Percentiles rank a stretch among this genome's conserved stretches.
Conservation (phyloP, 2,113 vertebrate genomes). For the Toxotes jaculatrix region DNA sequence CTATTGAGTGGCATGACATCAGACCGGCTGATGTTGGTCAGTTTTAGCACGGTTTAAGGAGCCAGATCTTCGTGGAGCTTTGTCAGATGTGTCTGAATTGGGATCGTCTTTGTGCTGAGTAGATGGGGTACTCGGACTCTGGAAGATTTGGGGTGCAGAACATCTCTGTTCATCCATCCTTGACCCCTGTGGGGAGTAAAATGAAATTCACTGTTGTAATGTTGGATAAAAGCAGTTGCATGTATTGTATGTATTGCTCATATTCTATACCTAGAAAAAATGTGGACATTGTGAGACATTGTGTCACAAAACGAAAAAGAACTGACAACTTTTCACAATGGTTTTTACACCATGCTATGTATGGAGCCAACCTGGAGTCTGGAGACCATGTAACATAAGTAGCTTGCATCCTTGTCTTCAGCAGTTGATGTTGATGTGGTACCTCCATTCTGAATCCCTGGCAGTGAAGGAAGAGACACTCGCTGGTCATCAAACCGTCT, state of each 20-base stretch:
- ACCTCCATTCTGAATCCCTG: constrained; percentile 83
- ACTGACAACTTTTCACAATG: background rate
- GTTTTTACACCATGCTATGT: constrained; percentile 1
- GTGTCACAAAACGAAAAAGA: background rate
- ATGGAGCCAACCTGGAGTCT: constrained; percentile 72
- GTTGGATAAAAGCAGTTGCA: background rate
- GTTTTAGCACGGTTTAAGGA: constrained; percentile 48
- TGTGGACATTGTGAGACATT: background rate
- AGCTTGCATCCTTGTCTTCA: constrained; percentile 63
- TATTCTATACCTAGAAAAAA: background rate
- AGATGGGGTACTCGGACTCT: constrained; percentile 47
- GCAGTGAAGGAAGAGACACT: constrained; percentile 81
- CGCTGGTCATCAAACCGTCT: constrained; percentile 88
- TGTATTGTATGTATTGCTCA: background rate
- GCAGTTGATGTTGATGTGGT: constrained; percentile 67
- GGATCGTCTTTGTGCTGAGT: constrained; percentile 33
- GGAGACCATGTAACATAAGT: constrained; percentile 79
- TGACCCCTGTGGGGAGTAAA: constrained; percentile 66
- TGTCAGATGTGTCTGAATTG: constrained; percentile 4
- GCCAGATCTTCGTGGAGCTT: constrained; percentile 41
- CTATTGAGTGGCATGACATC: background rate
- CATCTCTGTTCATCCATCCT: constrained; percentile 81
- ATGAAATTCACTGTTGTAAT: background rate
- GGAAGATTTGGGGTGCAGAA: constrained; percentile 60
- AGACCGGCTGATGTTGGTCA: constrained; percentile 54